Base-by-base conservation (phyloP, 2,888 invertebrate species). In the Apotomis capreana region DNA sequence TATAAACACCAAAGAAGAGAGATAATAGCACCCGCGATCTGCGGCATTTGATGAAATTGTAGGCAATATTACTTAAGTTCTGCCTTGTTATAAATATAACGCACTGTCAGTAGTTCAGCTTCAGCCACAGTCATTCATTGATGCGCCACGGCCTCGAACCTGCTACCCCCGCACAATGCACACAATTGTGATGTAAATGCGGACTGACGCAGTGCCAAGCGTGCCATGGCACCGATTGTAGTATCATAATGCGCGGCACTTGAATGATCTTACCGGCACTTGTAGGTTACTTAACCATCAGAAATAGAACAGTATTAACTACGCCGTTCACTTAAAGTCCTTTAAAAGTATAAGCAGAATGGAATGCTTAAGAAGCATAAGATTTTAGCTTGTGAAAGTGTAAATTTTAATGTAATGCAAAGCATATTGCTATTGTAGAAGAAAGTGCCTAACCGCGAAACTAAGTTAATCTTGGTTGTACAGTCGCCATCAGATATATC, bases 141-240 rank as follows among this genome's bases (percentile, higher is more conserved):
- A 83, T 76, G 79, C 80, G 79, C 77, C 80, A 77, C 82, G 89
- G 88, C 92, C 92, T 91, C 92, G 88, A 92, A 91, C 91, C 89
- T 86, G 85, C 84, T 89, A 91, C 90, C 91, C 89, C 88, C 82
- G 81, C 80, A 89, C 89, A 88, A 87, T 87, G 85, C 85, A 78
- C 86, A 84, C 89, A 86, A 91, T 91, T 89, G 90, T 91, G 83
- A 91, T 90, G 88, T 86, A 84, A 89, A 90, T 89, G 85, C 81
- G 82, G 83, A 86, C 83, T 87, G 83, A 79, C 84, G 84, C 80
- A 81, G 86, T 86, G 81, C 86, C 85, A 82, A 79, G 82, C 83
- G 81, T 78, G 73, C 76, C 79, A 74, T 86, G 85, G 87, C 83
- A 87, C 87, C 84, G 81, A 85, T 87, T 87, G 85, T 68, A 26